Evolutionary conservation across 64 coral and sea anemone species (phyloP).

Genomic region (Actinia tenebrosa): DNA sequence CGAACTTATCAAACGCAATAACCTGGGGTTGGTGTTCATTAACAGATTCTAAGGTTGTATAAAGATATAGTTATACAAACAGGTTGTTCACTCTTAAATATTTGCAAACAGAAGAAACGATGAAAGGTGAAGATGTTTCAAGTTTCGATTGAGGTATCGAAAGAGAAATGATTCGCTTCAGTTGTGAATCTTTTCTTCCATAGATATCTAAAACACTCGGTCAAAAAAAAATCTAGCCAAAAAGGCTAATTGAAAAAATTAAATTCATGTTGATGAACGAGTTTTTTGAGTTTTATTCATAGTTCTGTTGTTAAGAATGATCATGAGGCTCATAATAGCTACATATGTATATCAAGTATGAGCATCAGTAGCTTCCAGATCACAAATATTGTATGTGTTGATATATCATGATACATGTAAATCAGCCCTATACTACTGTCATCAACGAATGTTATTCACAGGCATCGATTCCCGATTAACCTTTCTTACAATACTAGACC

Average conservation of each 20-base stretch:
- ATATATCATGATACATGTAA: not conserved
- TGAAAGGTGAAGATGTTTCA: not conserved
- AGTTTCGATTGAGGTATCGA: conserved; percentile 8
- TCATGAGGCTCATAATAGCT: too few species aligned
- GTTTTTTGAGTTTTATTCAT: too few species aligned
- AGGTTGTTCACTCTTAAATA: not conserved
- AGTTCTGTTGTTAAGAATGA: too few species aligned
- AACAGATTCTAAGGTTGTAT: too few species aligned
- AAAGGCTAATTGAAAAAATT: not conserved
- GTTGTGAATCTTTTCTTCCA: not conserved
- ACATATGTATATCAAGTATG: too few species aligned
- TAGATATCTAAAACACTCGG: not conserved
- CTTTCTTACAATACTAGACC: not conserved
- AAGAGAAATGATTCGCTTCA: conserved; percentile 3
- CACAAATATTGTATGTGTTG: not conserved
- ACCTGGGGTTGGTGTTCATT: too few species aligned
- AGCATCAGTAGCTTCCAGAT: too few species aligned
- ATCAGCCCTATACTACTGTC: not conserved
- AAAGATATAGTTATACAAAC: not conserved
- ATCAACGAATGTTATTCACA: not conserved
- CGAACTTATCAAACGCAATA: too few species aligned
- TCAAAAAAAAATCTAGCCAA: not conserved
- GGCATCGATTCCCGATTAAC: not conserved
- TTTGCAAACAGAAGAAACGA: too few species aligned
- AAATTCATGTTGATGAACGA: too few species aligned